Percentiles rank a stretch among this genome's conserved stretches.
phyloP scores from a whole-genome alignment of 2,888 invertebrate species.

The Acronicta leporina region DNA sequence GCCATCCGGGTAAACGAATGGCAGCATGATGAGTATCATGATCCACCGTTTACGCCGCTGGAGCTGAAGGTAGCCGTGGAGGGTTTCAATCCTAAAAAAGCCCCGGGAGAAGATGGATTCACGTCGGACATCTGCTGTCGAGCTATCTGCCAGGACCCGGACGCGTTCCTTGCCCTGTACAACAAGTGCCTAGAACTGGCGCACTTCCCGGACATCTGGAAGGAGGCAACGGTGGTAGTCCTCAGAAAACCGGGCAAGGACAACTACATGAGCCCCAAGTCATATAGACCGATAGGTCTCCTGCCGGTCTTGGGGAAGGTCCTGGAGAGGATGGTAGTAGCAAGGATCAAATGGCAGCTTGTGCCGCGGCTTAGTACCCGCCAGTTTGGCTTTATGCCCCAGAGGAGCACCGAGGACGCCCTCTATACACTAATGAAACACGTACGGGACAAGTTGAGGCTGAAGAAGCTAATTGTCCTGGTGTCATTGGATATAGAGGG shows the following conservation, averaged over 20 bases:
- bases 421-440: too few relatives aligned
- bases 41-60: constrained; percentile 9
- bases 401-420: neutral
- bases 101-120: constrained; percentile 3
- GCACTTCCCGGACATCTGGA: too few relatives aligned
- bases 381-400: constrained; percentile 10
- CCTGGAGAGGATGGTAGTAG: too few relatives aligned
- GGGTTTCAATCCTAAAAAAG: constrained; percentile 4
- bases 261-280: too few relatives aligned
- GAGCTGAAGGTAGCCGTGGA: constrained; percentile 4
- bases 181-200: neutral
- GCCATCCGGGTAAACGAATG: neutral
- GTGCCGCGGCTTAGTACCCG: constrained; percentile 10
- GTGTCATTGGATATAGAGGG: too few relatives aligned
- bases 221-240: too few relatives aligned
- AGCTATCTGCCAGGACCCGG: constrained; percentile 5
- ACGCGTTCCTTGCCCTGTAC: too few relatives aligned
- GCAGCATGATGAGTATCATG: constrained; percentile 4
- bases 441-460: too few relatives aligned
- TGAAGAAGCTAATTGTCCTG: too few relatives aligned
- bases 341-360: constrained; percentile 4
- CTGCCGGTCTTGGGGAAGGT: too few relatives aligned
- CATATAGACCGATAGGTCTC: too few relatives aligned
- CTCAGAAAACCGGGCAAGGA: too few relatives aligned
- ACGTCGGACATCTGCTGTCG: constrained; percentile 4